A percentile compares a stretch with the other conserved stretches of the same genome.
Evolutionary conservation across 2,113 vertebrate species (phyloP).

Genomic region (Tringa solitaria): DNA sequence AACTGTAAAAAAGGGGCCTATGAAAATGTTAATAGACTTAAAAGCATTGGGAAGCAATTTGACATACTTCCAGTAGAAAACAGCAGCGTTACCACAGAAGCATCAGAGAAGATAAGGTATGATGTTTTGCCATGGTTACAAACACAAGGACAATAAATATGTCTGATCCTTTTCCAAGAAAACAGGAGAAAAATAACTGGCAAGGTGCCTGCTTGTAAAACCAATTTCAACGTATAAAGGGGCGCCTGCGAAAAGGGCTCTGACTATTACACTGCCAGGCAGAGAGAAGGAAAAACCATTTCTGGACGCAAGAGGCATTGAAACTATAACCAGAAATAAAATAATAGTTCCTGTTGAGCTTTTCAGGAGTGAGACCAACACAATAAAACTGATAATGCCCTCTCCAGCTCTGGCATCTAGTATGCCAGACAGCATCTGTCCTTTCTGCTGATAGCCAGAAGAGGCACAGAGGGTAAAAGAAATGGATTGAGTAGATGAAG

Average conservation of each 20-base stretch:
- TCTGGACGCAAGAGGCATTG: neutral
- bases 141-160: slow-evolving; percentile 34
- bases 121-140: slow-evolving; percentile 42
- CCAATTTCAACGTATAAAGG: slow-evolving; percentile 1
- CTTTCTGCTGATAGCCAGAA: neutral
- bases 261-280: neutral
- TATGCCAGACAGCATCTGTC: neutral
- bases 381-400: neutral
- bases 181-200: slow-evolving; percentile 15
- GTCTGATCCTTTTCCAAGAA: slow-evolving; percentile 6
- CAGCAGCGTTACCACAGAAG: neutral
- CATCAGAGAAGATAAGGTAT: slow-evolving; percentile 9
- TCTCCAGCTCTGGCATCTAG: neutral
- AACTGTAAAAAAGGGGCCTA: neutral
- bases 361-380: neutral
- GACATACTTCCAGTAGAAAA: slow-evolving; percentile 54
- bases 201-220: slow-evolving; percentile 1
- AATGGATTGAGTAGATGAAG: neutral
- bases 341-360: neutral
- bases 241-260: neutral
- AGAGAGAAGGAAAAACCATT: neutral
- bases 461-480: neutral
- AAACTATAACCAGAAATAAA: slow-evolving; percentile 18
- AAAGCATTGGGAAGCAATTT: slow-evolving; percentile 12
- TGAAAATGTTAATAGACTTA: slow-evolving; percentile 46